phyloP scores from a whole-genome alignment of 2,113 vertebrate genomes.

The Sinocyclocheilus maitianheensis region DNA sequence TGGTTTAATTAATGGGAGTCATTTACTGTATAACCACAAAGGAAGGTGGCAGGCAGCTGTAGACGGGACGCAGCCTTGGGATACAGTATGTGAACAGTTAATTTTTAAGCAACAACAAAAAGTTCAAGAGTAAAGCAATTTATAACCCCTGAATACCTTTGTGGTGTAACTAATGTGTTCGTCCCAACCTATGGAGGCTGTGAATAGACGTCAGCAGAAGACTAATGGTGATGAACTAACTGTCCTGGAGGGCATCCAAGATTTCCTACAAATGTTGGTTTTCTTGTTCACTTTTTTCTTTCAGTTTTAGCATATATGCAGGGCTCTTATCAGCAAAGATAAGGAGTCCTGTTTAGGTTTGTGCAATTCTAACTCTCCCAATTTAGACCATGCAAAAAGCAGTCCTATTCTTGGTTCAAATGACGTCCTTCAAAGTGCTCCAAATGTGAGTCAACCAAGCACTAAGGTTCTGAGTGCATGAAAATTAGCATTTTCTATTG shows the following conservation, averaged over 20 bases:
- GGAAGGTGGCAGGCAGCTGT: conserved; percentile 39
- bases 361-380: background rate
- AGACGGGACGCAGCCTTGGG: conserved; percentile 41
- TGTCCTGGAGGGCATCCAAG: conserved; percentile 42
- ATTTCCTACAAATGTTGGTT: conserved; percentile 4
- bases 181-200: conserved; percentile 21
- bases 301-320: background rate
- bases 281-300: background rate
- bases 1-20: conserved; percentile 51
- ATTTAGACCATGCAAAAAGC: conserved; percentile 4
- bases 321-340: conserved; percentile 18
- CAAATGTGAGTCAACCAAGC: conserved; percentile 23
- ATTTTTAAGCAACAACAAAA: conserved; percentile 53
- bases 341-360: background rate
- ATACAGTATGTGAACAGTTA: conserved; percentile 42
- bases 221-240: conserved; percentile 42
- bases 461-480: conserved; percentile 35
- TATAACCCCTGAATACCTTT: conserved; percentile 42
- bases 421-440: conserved; percentile 33
- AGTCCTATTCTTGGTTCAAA: background rate
- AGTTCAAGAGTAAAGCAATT: conserved; percentile 54
- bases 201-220: conserved; percentile 41
- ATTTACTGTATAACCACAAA: conserved; percentile 43
- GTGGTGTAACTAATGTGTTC: conserved; percentile 40
- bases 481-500: conserved; percentile 61